phyloP scores from a whole-genome alignment of 2,797 vertebrate species.

The Squalus acanthias region DNA sequence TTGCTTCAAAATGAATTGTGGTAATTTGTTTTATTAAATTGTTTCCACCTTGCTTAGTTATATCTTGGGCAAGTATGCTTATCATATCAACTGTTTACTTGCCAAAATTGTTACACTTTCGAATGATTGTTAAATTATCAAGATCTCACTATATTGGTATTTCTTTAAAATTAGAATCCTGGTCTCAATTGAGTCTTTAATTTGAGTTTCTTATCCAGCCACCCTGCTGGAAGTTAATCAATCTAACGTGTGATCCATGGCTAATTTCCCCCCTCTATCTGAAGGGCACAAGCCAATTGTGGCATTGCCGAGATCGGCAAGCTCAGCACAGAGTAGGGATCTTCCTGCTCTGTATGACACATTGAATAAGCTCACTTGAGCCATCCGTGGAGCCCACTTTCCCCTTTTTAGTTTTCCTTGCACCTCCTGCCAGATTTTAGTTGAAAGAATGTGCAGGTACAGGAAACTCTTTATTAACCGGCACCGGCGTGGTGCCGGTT shows the following conservation, averaged over 20 bases:
- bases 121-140: background rate
- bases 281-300: too few species aligned
- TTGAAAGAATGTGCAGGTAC: background rate
- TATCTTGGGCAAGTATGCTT: background rate
- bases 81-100: background rate
- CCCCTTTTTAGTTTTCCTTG: background rate
- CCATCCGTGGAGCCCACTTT: background rate
- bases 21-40: background rate
- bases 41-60: background rate
- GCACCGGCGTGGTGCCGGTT: too few species aligned
- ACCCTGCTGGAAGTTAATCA: background rate
- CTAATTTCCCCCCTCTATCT: too few species aligned
- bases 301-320: background rate
- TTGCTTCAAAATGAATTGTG: background rate
- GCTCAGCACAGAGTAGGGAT: background rate
- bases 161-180: background rate
- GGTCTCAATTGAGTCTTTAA: background rate
- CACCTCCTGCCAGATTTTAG: background rate
- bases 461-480: too few species aligned
- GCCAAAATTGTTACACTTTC: background rate
- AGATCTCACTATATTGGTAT: background rate
- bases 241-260: background rate
- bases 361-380: background rate
- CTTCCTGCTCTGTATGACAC: background rate
- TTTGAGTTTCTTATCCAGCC: background rate